Conservation (phyloP, 1,140 invertebrate genomes). For the Mycetomoellerius zeteki region DNA sequence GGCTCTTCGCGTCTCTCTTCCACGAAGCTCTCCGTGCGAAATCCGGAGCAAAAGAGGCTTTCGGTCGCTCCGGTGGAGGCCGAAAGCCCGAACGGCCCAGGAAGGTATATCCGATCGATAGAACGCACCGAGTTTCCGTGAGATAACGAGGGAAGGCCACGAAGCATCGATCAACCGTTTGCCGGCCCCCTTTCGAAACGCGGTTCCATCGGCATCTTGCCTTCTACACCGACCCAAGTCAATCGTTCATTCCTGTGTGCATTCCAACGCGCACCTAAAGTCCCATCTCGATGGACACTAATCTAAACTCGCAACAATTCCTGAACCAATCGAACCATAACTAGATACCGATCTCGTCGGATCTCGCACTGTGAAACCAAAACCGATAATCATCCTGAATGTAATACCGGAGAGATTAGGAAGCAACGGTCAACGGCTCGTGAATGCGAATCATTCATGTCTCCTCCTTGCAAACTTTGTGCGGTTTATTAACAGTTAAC, state of each 20-base stretch:
- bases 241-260: slow-evolving; percentile 43
- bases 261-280: slow-evolving; percentile 25
- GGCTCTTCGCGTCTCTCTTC: not conserved
- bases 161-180: slow-evolving; percentile 75
- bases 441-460: slow-evolving; percentile 1
- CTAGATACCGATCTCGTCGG: not conserved
- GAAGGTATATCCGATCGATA: slow-evolving; percentile 73
- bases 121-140: slow-evolving; percentile 72
- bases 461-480: not conserved
- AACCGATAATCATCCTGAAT: not conserved
- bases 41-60: slow-evolving; percentile 56
- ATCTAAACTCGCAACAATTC: slow-evolving; percentile 3
- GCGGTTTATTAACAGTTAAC: not conserved
- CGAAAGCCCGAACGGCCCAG: slow-evolving; percentile 47
- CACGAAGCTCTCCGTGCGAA: slow-evolving; percentile 23
- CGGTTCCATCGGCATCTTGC: slow-evolving; percentile 33
- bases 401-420: not conserved
- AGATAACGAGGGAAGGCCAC: slow-evolving; percentile 72
- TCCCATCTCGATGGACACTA: not conserved
- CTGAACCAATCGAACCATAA: not conserved
- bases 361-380: not conserved
- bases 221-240: slow-evolving; percentile 18
- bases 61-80: slow-evolving; percentile 13
- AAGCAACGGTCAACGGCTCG: not conserved
- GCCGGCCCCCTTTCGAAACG: slow-evolving; percentile 44